Evolutionary conservation across 2,113 vertebrate species (phyloP).

Genomic region (Arenaria interpres): DNA sequence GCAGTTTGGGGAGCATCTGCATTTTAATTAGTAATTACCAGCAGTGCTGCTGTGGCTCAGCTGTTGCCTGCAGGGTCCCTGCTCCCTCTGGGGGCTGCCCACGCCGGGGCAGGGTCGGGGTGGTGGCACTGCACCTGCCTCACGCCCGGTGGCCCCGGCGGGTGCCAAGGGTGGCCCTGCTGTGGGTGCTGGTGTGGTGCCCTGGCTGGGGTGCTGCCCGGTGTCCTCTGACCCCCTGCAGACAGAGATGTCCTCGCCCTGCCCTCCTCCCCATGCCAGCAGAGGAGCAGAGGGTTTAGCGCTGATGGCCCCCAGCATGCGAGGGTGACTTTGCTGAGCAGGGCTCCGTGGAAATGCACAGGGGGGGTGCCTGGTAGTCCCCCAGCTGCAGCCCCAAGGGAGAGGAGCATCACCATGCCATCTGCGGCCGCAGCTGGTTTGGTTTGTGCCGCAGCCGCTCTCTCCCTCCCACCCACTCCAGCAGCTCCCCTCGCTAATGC

Average conservation of each 20-base stretch:
- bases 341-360: rapidly evolving
- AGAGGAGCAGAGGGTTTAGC: not conserved
- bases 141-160: rapidly evolving
- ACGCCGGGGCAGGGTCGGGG: not conserved
- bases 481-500: not conserved
- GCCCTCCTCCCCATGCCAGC: not conserved
- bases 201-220: not conserved
- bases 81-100: not conserved
- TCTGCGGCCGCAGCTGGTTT: not conserved
- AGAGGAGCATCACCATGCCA: not conserved
- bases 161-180: not conserved
- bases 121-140: not conserved
- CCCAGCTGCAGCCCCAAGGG: not conserved
- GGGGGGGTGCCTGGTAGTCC: not conserved
- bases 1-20: conserved; percentile 41
- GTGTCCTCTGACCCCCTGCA: not conserved
- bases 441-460: not conserved
- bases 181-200: not conserved
- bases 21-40: conserved; percentile 55
- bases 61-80: not conserved
- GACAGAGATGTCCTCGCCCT: not conserved
- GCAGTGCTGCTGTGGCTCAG: not conserved
- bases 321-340: not conserved
- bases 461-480: not conserved
- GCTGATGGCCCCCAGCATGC: not conserved